Conservation (phyloP, 2,888 invertebrate genomes). For the Drosophila pseudotakahashii region DNA sequence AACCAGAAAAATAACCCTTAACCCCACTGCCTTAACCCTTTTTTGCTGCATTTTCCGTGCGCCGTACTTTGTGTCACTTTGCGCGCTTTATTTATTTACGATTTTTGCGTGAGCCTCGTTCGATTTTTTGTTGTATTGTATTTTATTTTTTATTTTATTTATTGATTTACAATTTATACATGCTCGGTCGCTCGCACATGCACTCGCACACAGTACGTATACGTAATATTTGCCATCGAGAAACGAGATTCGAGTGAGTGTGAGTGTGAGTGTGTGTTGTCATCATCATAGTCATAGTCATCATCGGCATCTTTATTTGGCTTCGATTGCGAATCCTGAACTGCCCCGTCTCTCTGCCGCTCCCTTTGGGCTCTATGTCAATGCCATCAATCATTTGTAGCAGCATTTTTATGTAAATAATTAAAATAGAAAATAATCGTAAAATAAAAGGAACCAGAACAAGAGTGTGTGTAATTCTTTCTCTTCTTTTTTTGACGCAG, state of each 20-base stretch:
- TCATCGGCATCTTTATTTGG: constrained; percentile 41
- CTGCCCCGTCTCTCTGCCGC: not conserved
- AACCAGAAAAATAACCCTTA: not conserved
- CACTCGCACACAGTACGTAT: constrained; percentile 6
- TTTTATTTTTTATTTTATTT: constrained; percentile 20
- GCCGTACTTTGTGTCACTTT: constrained; percentile 48
- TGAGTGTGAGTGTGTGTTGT: constrained; percentile 23
- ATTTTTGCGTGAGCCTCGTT: constrained; percentile 47
- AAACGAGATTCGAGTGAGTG: constrained; percentile 3
- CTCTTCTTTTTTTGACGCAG: constrained; percentile 33
- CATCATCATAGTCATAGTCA: constrained; percentile 26
- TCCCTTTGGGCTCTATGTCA: constrained; percentile 32
- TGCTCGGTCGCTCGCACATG: constrained; percentile 16
- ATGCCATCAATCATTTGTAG: constrained; percentile 70
- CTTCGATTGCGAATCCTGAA: constrained; percentile 21
- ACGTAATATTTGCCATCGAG: constrained; percentile 16
- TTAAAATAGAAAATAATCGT: constrained; percentile 67
- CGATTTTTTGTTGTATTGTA: constrained; percentile 1
- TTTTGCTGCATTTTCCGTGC: constrained; percentile 30
- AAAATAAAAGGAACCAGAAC: constrained; percentile 22
- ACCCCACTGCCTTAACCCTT: constrained; percentile 12
- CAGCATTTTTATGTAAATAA: constrained; percentile 62
- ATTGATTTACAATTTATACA: constrained; percentile 52
- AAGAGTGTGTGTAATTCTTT: constrained; percentile 21
- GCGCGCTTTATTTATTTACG: constrained; percentile 51